These are phyloP conservation scores for Chrysodeixis includens DNA, from an alignment of 2,888 invertebrate genomes.

Conservation along the genomic window DNA sequence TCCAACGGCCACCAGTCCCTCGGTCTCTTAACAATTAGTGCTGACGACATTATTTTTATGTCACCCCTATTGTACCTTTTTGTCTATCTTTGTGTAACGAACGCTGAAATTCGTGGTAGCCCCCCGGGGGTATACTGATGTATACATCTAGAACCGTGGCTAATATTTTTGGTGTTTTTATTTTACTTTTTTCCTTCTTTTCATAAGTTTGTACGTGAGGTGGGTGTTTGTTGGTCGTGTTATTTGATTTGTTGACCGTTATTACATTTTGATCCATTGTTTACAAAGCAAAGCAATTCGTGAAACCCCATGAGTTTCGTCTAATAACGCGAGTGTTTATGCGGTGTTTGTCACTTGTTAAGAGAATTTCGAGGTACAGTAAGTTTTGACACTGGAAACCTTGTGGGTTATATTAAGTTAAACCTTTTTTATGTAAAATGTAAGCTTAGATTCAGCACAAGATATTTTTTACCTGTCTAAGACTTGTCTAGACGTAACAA, in stretches of 20 bases:
- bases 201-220: background rate
- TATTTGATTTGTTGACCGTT: background rate
- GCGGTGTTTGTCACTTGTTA: no score
- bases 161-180: constrained; percentile 42
- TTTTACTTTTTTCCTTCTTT: constrained; percentile 6
- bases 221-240: constrained; percentile 7
- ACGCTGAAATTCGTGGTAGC: constrained; percentile 66
- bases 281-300: no score
- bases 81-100: constrained; percentile 71
- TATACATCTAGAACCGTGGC: constrained; percentile 53
- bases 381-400: no score
- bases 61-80: constrained; percentile 74
- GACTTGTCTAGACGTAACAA: no score
- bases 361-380: no score
- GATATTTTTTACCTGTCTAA: no score
- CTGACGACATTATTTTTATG: constrained; percentile 83
- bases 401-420: no score
- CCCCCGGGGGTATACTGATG: constrained; percentile 56
- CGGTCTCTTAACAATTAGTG: constrained; percentile 86
- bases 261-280: background rate
- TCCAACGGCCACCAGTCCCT: constrained; percentile 75
- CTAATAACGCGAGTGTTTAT: no score
- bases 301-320: no score
- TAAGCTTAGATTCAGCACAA: no score
- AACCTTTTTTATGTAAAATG: no score